These are phyloP conservation scores for Pseudomugil tenellus DNA, from an alignment of 2,797 vertebrate species.

Conservation along the genomic window DNA sequence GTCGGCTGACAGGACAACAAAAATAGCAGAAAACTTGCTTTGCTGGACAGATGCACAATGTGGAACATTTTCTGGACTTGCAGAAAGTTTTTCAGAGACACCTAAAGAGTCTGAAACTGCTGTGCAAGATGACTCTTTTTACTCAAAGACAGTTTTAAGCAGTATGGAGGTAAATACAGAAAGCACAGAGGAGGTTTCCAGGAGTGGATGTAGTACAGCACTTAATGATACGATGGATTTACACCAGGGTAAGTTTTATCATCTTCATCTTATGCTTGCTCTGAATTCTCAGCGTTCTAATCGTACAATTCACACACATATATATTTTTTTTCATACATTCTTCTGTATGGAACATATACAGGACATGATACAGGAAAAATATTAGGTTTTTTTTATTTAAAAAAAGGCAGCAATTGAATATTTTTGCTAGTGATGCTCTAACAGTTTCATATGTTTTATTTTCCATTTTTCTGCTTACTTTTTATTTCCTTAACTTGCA, in stretches of 20 bases:
- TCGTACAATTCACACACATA: neutral
- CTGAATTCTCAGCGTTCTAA: neutral
- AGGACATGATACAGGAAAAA: neutral
- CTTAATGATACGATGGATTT: conserved; percentile 6
- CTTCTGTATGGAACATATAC: neutral
- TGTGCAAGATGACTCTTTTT: neutral
- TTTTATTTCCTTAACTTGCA: neutral
- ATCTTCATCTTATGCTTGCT: neutral
- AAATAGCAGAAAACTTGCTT: neutral
- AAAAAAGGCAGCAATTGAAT: neutral
- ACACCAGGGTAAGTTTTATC: conserved; percentile 40
- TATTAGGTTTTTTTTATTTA: neutral
- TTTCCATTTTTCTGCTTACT: neutral
- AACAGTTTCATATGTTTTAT: neutral
- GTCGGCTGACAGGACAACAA: neutral
- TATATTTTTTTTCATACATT: neutral
- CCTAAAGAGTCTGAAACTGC: neutral
- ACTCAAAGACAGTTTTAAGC: neutral
- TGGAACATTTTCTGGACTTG: neutral
- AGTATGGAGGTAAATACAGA: neutral
- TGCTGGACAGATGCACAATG: neutral
- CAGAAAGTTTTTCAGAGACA: neutral
- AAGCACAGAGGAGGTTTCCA: neutral
- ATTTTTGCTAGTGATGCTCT: too few relatives aligned
- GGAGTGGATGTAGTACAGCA: neutral